Evolutionary conservation across 2,113 vertebrate species (phyloP).

Genomic region (Perca fluviatilis): DNA sequence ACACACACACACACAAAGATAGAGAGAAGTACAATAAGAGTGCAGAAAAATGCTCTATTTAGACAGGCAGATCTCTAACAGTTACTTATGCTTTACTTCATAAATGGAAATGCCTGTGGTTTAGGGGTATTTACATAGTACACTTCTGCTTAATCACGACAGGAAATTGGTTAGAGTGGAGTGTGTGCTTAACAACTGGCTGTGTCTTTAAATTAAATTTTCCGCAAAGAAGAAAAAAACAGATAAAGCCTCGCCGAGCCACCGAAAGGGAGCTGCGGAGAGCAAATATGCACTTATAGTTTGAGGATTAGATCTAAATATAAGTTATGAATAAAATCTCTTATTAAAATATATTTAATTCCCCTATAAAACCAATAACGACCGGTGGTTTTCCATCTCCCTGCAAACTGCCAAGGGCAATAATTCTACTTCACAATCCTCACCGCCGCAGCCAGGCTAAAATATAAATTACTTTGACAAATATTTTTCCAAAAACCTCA

Average conservation of each 20-base stretch:
- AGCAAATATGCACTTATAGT: conserved; percentile 63
- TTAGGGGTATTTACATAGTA: conserved; percentile 40
- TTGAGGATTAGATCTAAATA: conserved; percentile 73
- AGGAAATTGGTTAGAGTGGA: conserved; percentile 50
- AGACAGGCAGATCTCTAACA: not conserved
- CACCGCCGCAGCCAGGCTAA: conserved; percentile 53
- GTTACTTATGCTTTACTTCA: not conserved
- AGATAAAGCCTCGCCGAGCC: conserved; percentile 15
- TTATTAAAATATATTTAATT: conserved; percentile 79
- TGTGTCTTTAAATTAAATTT: conserved; percentile 58
- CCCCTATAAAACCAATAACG: conserved; percentile 76
- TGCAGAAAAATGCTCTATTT: not conserved
- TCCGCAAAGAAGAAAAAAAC: conserved; percentile 36
- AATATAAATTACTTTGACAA: conserved; percentile 80
- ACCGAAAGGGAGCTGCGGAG: conserved; percentile 34
- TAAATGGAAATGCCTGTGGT: conserved; percentile 36
- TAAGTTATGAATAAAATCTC: conserved; percentile 77
- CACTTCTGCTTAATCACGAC: conserved; percentile 48
- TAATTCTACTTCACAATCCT: conserved; percentile 75
- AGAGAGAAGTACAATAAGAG: not conserved
- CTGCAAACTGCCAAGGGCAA: conserved; percentile 72
- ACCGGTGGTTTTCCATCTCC: conserved; percentile 75
- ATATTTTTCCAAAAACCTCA: conserved; percentile 78
- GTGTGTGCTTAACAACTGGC: conserved; percentile 36
- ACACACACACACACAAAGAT: not conserved